A percentile compares a stretch with the other conserved stretches of the same genome.
These are phyloP conservation scores for Lobophora halterata DNA, from an alignment of 2,888 invertebrate species.

Conservation along the genomic window DNA sequence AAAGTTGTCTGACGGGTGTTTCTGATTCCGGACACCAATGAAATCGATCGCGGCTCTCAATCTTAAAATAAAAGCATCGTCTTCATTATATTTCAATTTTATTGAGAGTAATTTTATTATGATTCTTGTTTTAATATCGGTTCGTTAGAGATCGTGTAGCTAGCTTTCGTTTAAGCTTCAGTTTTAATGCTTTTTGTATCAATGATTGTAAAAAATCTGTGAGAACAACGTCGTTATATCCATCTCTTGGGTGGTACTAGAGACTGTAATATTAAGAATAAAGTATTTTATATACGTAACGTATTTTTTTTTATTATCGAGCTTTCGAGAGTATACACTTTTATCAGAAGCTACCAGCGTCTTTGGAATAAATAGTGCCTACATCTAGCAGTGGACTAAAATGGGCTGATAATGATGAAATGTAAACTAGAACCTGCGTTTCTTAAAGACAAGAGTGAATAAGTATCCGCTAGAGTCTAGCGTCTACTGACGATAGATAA, in stretches of 20 bases:
- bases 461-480: too few species aligned
- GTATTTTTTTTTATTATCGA: too few species aligned
- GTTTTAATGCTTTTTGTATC: slow-evolving; percentile 4
- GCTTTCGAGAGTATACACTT: too few species aligned
- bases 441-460: too few species aligned
- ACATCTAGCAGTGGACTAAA: too few species aligned
- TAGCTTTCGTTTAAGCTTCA: slow-evolving; percentile 2
- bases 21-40: slow-evolving; percentile 56
- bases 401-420: too few species aligned
- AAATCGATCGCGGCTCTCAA: slow-evolving; percentile 50
- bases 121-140: slow-evolving; percentile 50
- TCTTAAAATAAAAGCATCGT: slow-evolving; percentile 58
- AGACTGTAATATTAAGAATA: background rate
- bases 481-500: too few species aligned
- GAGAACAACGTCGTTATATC: background rate
- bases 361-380: too few species aligned
- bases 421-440: too few species aligned
- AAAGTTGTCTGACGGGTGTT: slow-evolving; percentile 62
- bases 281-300: too few species aligned
- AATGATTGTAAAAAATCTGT: background rate
- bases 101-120: slow-evolving; percentile 54
- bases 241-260: background rate
- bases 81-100: slow-evolving; percentile 64
- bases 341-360: too few species aligned
- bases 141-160: slow-evolving; percentile 21